Evolutionary conservation across 1,140 invertebrate genomes (phyloP).

Genomic region (Drosophila mauritiana): DNA sequence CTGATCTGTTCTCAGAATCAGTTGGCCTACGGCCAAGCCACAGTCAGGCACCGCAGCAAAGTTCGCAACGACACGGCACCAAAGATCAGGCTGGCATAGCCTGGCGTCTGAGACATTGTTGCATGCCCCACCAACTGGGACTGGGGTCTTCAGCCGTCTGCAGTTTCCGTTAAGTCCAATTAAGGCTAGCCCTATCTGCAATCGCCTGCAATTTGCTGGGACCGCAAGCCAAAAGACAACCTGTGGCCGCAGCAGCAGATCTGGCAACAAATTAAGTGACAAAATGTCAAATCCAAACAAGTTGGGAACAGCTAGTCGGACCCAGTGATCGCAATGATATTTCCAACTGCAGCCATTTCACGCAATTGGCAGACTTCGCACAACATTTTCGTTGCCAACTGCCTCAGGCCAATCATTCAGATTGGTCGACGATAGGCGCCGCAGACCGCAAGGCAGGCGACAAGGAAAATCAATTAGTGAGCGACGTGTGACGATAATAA

Average conservation of each 20-base stretch:
- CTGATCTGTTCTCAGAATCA: constrained; percentile 56
- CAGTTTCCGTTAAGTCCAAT: constrained; percentile 78
- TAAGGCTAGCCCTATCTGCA: constrained; percentile 71
- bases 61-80: constrained; percentile 34
- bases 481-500: constrained; percentile 84
- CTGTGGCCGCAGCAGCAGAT: constrained; percentile 43
- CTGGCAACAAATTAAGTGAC: constrained; percentile 79
- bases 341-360: constrained; percentile 67
- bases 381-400: constrained; percentile 68
- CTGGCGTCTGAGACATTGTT: constrained; percentile 49
- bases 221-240: constrained; percentile 22
- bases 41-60: constrained; percentile 56
- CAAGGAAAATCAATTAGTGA: constrained; percentile 85
- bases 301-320: constrained; percentile 11
- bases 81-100: constrained; percentile 27
- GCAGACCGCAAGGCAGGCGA: constrained; percentile 72
- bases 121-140: constrained; percentile 46
- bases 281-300: constrained; percentile 78
- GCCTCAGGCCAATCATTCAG: constrained; percentile 70
- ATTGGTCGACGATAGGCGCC: constrained; percentile 51
- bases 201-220: constrained; percentile 42
- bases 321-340: constrained; percentile 62
- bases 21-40: constrained; percentile 57
- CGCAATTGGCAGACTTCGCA: constrained; percentile 69
- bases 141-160: constrained; percentile 42